A percentile compares a stretch with the other conserved stretches of the same genome.
Evolutionary conservation across 2,797 vertebrate genomes (phyloP).

Genomic region (Notolepis coatsorum): DNA sequence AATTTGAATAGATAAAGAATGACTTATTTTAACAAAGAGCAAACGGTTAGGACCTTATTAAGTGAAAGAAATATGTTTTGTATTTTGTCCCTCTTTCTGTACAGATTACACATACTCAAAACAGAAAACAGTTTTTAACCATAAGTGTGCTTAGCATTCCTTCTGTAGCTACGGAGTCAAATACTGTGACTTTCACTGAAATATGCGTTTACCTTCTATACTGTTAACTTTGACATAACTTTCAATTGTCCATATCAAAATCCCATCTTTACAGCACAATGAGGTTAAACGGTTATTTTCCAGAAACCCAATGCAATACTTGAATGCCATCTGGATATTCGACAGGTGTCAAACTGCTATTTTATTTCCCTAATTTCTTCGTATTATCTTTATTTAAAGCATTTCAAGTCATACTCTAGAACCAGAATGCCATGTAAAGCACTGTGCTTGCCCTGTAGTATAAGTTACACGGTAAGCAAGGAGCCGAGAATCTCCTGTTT

Average conservation of each 20-base stretch:
- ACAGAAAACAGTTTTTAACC: constrained; percentile 79
- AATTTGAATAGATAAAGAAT: constrained; percentile 52
- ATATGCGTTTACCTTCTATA: constrained; percentile 60
- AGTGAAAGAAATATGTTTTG: constrained; percentile 64
- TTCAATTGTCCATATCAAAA: constrained; percentile 18
- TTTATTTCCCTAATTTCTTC: background rate
- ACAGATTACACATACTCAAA: constrained; percentile 60
- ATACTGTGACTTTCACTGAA: constrained; percentile 77
- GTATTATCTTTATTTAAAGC: background rate
- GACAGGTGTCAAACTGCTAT: constrained; percentile 10
- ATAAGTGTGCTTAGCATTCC: constrained; percentile 85
- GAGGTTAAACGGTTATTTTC: constrained; percentile 2
- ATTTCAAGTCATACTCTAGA: constrained; percentile 2
- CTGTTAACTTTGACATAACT: constrained; percentile 49
- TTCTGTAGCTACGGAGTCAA: constrained; percentile 76
- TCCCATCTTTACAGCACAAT: constrained; percentile 45
- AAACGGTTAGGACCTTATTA: constrained; percentile 50
- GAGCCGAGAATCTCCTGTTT: constrained; percentile 8
- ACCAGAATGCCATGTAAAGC: constrained; percentile 22
- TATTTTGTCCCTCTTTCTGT: constrained; percentile 64
- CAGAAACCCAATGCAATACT: constrained; percentile 16
- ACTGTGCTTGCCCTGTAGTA: constrained; percentile 20
- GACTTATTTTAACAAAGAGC: constrained; percentile 61
- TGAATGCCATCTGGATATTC: constrained; percentile 9
- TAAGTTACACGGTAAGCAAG: constrained; percentile 15